phyloP scores from a whole-genome alignment of 30 jellyfish, hydroid and myxozoan species.

The Kudoa iwatai region DNA sequence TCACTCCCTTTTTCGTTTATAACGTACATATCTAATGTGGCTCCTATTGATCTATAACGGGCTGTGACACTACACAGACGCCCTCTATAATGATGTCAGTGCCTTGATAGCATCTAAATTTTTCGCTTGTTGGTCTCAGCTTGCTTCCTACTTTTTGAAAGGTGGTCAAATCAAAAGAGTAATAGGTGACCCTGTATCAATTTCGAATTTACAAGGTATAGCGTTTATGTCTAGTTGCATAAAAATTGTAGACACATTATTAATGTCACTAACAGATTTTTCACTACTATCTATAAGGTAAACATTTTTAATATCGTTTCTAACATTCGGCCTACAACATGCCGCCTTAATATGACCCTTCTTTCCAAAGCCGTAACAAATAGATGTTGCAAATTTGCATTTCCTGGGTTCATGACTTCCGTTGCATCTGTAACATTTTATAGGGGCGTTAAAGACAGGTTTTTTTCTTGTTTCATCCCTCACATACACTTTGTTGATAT shows the following conservation, averaged over 20 bases:
- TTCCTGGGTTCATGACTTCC: background rate
- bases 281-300: no score
- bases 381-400: background rate
- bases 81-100: background rate
- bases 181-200: constrained; percentile 1
- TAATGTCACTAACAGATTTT: background rate
- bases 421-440: no score
- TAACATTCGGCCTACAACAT: background rate
- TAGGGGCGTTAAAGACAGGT: no score
- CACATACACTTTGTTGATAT: no score
- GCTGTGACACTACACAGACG: background rate
- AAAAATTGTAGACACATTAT: background rate
- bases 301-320: no score
- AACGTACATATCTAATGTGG: background rate
- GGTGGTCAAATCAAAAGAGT: background rate
- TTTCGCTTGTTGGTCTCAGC: background rate
- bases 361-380: no score
- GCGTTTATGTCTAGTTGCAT: no score
- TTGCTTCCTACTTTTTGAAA: background rate
- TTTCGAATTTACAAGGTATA: no score
- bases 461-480: no score
- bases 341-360: background rate
- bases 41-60: background rate
- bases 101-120: background rate
- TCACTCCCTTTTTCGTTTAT: background rate